Base-by-base conservation (phyloP, 2,797 vertebrate species). In the Halcyon leucocephala region DNA sequence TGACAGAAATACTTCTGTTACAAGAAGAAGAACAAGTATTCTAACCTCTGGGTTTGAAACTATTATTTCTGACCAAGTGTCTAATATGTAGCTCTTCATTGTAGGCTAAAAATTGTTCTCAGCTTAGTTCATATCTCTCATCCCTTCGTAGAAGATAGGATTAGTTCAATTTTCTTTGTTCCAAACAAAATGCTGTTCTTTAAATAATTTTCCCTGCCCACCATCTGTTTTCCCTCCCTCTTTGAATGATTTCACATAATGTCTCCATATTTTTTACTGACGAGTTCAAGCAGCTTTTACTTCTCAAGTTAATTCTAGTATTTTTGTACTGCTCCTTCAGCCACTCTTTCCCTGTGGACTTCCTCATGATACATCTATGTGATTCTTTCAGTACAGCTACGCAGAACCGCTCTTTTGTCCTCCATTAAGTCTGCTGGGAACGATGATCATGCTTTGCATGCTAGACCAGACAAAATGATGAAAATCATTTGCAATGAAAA, bases 241-340 rank as follows among this genome's bases (percentile, higher is more conserved):
- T 89, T 71, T 74, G n/a, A 86, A 71, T 91, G 6, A 24, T 77
- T 91, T 86, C 79, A 72, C 73, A 70, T 64, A 28, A 52, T 42
- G 49, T 72, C n/a, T 86, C 61, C 57, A 31, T 49, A 24, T 57
- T 92, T 93, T 90, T 83, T 64, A 13, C 46, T 91, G 86, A 62
- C 54, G 51, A 91, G 62, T 92, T 85, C 52, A 81, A 86, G n/a
- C 72, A 93, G 72, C 37, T 81, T 91, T 90, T 89, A 67, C 64
- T 87, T 86, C 70, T 70, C 52, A 21, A 51, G 58, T 57, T 52
- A 42, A 72, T 60, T 15, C 19, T 16, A 35, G 18, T 70, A 66
- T 64, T 95, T 95, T 76, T 82, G 26, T 69, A 41, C 33, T 81
- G 14, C 28, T 69, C 4, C 64, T 90, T 91, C 44, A 91, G 28